These are phyloP conservation scores for Arvicanthis niloticus DNA, from an alignment of 2,113 vertebrate genomes.

Conservation along the genomic window DNA sequence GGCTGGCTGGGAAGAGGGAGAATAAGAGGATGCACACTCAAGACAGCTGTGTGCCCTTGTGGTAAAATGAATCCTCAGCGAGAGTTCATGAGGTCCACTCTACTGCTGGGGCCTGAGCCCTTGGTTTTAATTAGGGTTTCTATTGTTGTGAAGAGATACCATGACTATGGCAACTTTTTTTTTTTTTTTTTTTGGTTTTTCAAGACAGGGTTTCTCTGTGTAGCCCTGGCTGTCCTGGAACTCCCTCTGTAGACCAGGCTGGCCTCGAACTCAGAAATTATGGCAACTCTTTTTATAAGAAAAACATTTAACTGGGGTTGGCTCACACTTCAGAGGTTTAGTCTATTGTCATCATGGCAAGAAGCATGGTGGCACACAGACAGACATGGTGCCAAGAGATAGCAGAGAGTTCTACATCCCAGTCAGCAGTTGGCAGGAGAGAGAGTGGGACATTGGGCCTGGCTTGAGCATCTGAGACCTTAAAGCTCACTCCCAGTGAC, in stretches of 20 bases:
- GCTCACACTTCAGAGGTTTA: not conserved
- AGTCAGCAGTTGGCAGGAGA: not conserved
- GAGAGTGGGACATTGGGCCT: not conserved
- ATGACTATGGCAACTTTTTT: not conserved
- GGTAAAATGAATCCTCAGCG: accelerated
- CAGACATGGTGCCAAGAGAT: not conserved
- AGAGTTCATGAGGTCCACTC: accelerated
- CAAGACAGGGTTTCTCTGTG: no score
- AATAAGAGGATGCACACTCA: accelerated
- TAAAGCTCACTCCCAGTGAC: not conserved
- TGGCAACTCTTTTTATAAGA: not conserved
- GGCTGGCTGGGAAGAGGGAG: accelerated
- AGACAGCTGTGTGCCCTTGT: accelerated
- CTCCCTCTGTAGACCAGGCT: no score
- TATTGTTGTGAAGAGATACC: not conserved
- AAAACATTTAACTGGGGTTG: not conserved
- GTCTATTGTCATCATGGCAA: not conserved
- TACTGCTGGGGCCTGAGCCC: not conserved
- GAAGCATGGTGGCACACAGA: no score
- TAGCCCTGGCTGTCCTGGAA: no score
- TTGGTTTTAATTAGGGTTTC: not conserved
- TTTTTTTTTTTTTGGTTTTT: no score
- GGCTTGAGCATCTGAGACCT: not conserved
- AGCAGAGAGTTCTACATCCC: not conserved
- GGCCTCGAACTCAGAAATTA: no score